Base-by-base conservation (phyloP, 2,113 vertebrate genomes). In the Glaucomys volans region DNA sequence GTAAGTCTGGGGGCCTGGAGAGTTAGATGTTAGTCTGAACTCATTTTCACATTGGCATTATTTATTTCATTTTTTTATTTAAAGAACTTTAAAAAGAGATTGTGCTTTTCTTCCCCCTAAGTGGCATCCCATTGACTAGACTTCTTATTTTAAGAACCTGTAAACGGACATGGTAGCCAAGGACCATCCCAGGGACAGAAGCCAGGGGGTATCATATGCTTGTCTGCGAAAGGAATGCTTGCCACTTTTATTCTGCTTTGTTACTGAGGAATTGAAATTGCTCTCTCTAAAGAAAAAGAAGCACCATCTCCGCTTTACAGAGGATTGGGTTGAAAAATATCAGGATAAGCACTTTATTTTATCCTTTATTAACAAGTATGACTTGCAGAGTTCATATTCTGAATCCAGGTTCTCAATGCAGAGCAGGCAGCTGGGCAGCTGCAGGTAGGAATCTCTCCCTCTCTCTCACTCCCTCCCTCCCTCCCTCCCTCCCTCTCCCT, bases 211-310 rank as follows among this genome's bases (percentile, higher is more conserved):
- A 14, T 72, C n/a, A 42, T 4, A 1, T 37, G 3, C 40, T 50
- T 3, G 8, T 20, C 42, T 62, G 30, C 75, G 4, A 11, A 59
- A 74, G n/a, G 74, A 26, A 30, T 10, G 26, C 74, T 88, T 74
- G 69, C 24, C 32, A 44, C 79, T 86, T 82, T 54, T 57, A 90
- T 79, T 93, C 82, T 64, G 30, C 74, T 95, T 74, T 76, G 72
- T 95, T 84, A 79, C 74, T 69, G 92, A 86, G 44, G 26, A 90
- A 83, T 52, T 62, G 47, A 82, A 35, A 59, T 93, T 20, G 11
- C 22, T 81, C 52, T 44, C 1, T 26, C 47, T 74, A 13, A 75
- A 95, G 52, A 37, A 91, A 83, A 93, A 72, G n/a, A 69, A 8
- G 6, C 4, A 75, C 4, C 18, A 59, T n/a, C 14, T 96, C 62